Evolutionary conservation across 1,140 invertebrate species (phyloP), one percentile per base, ranked within the genome.

Genomic region (Thrips palmi): DNA sequence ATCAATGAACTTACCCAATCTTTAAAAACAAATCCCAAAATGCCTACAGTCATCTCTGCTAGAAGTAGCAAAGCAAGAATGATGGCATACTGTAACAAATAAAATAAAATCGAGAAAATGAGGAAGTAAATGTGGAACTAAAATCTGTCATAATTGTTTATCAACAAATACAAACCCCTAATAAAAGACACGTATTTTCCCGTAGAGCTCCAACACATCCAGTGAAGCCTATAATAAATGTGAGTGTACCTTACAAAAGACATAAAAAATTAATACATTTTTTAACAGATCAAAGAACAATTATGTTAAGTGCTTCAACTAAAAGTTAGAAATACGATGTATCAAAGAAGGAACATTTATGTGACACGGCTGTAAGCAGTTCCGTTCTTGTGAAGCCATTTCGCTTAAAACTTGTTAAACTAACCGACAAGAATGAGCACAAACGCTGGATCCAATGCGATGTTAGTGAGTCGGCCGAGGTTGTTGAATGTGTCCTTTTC

Each of bases 401-500:
- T n/a, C n/a, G n/a, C n/a, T n/a, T n/a, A n/a, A n/a, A n/a, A n/a
- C n/a, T n/a, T n/a, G n/a, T 17, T 15, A 25, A 12, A 62, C 65
- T 69, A 53, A 77, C 82, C 92, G 51, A 83, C 71, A 57, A 92
- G 77, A 57, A 97, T 91, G 43, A 97, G 68, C 40, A 94, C 71
- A 58, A 96, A 91, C 25, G 91, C 92, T 34, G 92, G 93, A 67
- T 97, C 92, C 33, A 97, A 60, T 4, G 87, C 80, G 38, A 96
- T 74, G 48, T 78, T 78, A 11, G 84, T 84, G n/a, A 93, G 63
- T 45, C 81, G 71, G 18, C 78, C 73, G 25, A 96, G 65, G 60
- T 93, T 96, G 52, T 77, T 84, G 54, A 96, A 91, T 43, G 84
- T 92, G 53, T 96, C 87, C 60, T 97, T 97, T 57, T 97, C 91